Base-by-base conservation (phyloP, 1,140 invertebrate genomes). In the Drosophila punjabiensis region DNA sequence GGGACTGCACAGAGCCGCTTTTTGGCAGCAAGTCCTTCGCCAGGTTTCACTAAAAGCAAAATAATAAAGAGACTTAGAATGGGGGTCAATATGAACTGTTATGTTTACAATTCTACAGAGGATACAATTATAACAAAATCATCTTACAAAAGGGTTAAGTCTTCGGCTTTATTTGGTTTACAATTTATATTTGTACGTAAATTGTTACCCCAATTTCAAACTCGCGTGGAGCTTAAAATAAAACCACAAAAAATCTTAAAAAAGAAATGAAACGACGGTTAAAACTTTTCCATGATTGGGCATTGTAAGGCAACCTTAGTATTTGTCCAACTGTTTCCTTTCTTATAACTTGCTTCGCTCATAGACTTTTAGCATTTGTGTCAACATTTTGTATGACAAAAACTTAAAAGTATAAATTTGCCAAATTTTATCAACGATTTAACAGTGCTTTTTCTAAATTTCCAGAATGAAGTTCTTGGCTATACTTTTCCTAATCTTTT, bases 1-100 rank as follows among this genome's bases (percentile, higher is more conserved):
- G 47, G 14, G 55, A 73, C 14, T 53, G 24, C 14, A 24, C 16
- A 71, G 28, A 24, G 14, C n/a, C 28, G 37, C 13, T 50, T 69
- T 69, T 70, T 37, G 48, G 58, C 35, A 56, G 24, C 28, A 30
- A 76, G 58, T 89, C 84, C 85, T 88, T 85, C 85, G 50, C 18
- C 37, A 60, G 52, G 68, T 69, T 48, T 52, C 70, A 74, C 77
- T 53, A 18, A n/a, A 16, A 8, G 8, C 14, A 14, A 48, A 24
- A 5, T 10, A 28, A 16, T 18, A 18, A 33, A 33, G 18, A 10
- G 30, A 53, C 3, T 53, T 53, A 1, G 2, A 32, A 32, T 53
- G 16, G 16, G 4, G 16, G 3, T 33, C n/a, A 33, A 18, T 33
- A 18, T n/a, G 28, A n/a, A n/a, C 9, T 30, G 4, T 43, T 43